A percentile compares a stretch with the other conserved stretches of the same genome.
Conservation (phyloP, 2,113 vertebrate genomes). For the Drymodes brunneopygia region DNA sequence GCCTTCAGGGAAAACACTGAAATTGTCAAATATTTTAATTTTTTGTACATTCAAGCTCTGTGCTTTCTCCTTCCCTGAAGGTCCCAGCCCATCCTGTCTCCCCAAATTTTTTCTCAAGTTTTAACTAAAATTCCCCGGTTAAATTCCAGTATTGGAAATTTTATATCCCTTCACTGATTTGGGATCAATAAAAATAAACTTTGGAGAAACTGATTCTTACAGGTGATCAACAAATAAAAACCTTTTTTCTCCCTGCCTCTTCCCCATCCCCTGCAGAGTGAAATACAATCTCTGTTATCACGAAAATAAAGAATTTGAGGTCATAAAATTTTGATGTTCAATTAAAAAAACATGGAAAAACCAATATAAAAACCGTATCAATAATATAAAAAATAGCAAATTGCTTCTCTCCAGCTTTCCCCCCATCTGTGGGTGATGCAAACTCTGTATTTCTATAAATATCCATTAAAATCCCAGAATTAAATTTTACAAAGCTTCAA, state of each 20-base stretch:
- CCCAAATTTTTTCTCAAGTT: not conserved
- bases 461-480: not conserved
- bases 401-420: not conserved
- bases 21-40: not conserved
- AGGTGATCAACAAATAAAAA: not conserved
- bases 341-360: not conserved
- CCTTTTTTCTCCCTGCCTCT: not conserved
- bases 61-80: not conserved
- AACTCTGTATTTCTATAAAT: not conserved
- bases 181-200: not conserved
- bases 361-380: rapidly evolving
- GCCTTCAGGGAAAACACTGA: not conserved
- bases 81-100: not conserved
- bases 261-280: not conserved
- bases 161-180: not conserved
- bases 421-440: not conserved
- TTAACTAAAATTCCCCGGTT: not conserved
- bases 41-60: not conserved
- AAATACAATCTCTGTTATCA: not conserved
- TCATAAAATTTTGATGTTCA: not conserved
- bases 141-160: not conserved
- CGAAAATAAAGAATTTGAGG: not conserved
- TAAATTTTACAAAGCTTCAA: not conserved
- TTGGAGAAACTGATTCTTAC: not conserved
- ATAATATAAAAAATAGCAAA: not conserved